Conservation (phyloP, 2,113 vertebrate species). For the Engraulis encrasicolus region DNA sequence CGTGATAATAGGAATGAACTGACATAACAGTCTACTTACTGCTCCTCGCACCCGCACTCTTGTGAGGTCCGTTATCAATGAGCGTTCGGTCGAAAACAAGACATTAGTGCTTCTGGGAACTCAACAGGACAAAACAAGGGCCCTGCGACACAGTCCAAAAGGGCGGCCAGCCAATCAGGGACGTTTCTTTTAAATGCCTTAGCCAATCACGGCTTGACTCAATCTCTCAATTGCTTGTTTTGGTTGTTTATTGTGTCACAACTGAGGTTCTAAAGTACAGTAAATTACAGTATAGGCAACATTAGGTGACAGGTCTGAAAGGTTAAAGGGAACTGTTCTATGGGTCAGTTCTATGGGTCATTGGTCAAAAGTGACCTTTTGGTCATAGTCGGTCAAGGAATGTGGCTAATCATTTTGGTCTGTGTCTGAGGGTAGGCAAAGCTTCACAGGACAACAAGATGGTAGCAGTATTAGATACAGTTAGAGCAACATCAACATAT, state of each 20-base stretch:
- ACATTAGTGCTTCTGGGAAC: constrained; percentile 84
- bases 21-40: constrained; percentile 81
- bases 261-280: neutral
- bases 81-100: constrained; percentile 85
- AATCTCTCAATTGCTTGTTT: too few relatives aligned
- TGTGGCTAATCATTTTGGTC: constrained; percentile 54
- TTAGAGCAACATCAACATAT: constrained; percentile 67
- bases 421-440: constrained; percentile 71
- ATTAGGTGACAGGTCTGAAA: neutral
- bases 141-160: constrained; percentile 69
- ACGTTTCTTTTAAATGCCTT: too few relatives aligned
- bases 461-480: constrained; percentile 67
- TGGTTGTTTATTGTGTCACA: neutral
- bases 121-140: constrained; percentile 79
- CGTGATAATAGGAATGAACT: constrained; percentile 54
- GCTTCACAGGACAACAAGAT: constrained; percentile 79
- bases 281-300: too few relatives aligned
- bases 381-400: too few relatives aligned
- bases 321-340: neutral
- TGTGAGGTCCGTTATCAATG: constrained; percentile 82
- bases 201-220: too few relatives aligned
- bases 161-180: constrained; percentile 42
- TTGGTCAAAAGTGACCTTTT: too few relatives aligned
- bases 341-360: neutral
- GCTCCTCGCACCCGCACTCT: constrained; percentile 78